Evolutionary conservation across 2,888 invertebrate genomes (phyloP).

Genomic region (Orchesella flavescens): DNA sequence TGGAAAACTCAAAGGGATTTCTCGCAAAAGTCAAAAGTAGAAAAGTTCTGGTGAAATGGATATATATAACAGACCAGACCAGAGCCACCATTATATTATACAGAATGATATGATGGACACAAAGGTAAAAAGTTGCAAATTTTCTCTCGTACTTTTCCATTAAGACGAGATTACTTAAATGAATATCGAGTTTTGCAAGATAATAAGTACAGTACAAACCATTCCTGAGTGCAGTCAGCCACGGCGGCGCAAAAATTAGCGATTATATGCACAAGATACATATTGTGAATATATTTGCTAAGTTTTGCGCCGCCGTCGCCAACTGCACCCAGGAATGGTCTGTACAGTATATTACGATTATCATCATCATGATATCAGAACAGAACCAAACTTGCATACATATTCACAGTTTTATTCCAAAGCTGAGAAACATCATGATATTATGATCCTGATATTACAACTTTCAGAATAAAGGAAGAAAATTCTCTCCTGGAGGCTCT

Average conservation of each 20-base stretch:
- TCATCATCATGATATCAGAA: background rate
- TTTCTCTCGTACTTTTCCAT: conserved; percentile 49
- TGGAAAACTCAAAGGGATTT: too few relatives aligned
- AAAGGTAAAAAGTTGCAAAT: conserved; percentile 56
- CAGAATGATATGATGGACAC: conserved; percentile 29
- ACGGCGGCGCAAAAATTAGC: too few relatives aligned
- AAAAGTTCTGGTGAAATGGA: too few relatives aligned
- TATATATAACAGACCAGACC: too few relatives aligned
- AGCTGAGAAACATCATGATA: background rate
- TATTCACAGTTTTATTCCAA: background rate
- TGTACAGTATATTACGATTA: background rate
- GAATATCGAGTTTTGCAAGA: conserved; percentile 6
- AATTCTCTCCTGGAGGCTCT: conserved; percentile 31
- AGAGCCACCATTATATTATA: too few relatives aligned
- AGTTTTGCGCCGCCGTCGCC: too few relatives aligned
- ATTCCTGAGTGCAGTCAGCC: too few relatives aligned
- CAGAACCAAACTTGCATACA: conserved; percentile 6
- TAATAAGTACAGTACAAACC: too few relatives aligned
- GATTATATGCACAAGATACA: too few relatives aligned
- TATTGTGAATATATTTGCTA: too few relatives aligned
- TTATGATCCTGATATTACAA: conserved; percentile 8
- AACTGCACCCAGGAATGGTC: too few relatives aligned
- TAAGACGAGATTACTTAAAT: conserved; percentile 34
- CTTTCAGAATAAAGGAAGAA: background rate
- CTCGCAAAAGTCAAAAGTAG: too few relatives aligned